Percentiles rank a stretch among this genome's conserved stretches.
Conservation (phyloP, 1,140 invertebrate species). For the Manduca sexta region DNA sequence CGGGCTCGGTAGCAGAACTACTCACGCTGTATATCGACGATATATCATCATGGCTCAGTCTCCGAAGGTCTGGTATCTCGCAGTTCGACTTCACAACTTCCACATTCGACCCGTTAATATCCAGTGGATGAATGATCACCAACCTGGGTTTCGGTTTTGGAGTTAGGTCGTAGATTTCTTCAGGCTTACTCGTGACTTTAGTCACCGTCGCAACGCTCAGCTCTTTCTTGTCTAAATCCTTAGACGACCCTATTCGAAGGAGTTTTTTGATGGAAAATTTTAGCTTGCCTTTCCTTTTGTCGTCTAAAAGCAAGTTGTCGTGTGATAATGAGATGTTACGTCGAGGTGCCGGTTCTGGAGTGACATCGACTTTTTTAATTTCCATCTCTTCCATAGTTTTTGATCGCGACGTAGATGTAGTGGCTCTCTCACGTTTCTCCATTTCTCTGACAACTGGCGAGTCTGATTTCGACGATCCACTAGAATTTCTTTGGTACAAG, state of each 20-base stretch:
- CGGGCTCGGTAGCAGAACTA: constrained; percentile 63
- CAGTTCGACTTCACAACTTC: constrained; percentile 81
- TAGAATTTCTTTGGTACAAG: constrained; percentile 75
- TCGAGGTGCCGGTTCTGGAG: constrained; percentile 77
- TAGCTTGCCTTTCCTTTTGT: constrained; percentile 81
- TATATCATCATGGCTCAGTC: constrained; percentile 62
- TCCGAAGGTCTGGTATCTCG: constrained; percentile 61
- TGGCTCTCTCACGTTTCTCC: constrained; percentile 81
- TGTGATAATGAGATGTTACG: constrained; percentile 81
- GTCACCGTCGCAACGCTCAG: constrained; percentile 51
- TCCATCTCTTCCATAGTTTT: constrained; percentile 45
- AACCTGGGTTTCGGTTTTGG: constrained; percentile 79
- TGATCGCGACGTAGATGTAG: constrained; percentile 46
- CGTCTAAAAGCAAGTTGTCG: constrained; percentile 77
- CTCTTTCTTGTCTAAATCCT: constrained; percentile 77
- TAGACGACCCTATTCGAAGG: constrained; percentile 82
- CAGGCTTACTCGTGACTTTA: constrained; percentile 56
- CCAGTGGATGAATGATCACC: constrained; percentile 91
- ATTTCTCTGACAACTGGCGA: constrained; percentile 82
- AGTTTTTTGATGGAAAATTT: constrained; percentile 90
- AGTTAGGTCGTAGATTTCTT: constrained; percentile 74
- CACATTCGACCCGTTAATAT: constrained; percentile 85
- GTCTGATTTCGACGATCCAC: constrained; percentile 75
- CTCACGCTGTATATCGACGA: constrained; percentile 70
- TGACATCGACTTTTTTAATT: constrained; percentile 38